phyloP scores from a whole-genome alignment of 2,888 invertebrate species.

The Apodemia duryi region DNA sequence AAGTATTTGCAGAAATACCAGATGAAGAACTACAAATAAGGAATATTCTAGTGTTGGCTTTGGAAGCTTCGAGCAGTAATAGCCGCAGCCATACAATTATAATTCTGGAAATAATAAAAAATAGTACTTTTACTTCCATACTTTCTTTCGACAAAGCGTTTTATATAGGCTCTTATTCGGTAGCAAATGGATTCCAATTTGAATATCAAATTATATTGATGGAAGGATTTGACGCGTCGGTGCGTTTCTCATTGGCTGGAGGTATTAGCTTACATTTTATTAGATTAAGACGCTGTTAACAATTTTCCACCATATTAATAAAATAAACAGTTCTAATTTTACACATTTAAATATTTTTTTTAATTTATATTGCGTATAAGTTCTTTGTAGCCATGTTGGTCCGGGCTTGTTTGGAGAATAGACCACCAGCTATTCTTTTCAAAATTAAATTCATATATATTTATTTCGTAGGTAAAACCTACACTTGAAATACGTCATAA shows the following conservation, averaged over 20 bases:
- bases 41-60: background rate
- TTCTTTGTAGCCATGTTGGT: too few relatives aligned
- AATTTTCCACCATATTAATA: too few relatives aligned
- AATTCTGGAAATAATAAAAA: background rate
- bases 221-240: slow-evolving; percentile 16
- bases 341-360: too few relatives aligned
- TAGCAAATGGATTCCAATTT: slow-evolving; percentile 23
- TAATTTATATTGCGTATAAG: too few relatives aligned
- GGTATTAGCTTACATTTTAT: slow-evolving; percentile 12
- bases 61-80: background rate
- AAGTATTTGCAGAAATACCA: too few relatives aligned
- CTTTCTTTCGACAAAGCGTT: slow-evolving; percentile 18
- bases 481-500: too few relatives aligned
- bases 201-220: slow-evolving; percentile 20
- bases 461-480: too few relatives aligned
- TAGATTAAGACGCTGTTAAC: background rate
- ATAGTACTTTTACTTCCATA: background rate
- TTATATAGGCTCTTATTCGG: slow-evolving; percentile 30
- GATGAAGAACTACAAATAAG: too few relatives aligned
- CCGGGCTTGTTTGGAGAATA: too few relatives aligned
- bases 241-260: slow-evolving; percentile 20
- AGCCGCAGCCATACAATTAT: background rate
- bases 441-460: too few relatives aligned
- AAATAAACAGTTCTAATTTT: too few relatives aligned
- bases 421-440: too few relatives aligned